A percentile compares a stretch with the other conserved stretches of the same genome.
Conservation (phyloP, 2,888 invertebrate genomes). For the Sclerodermus sp. region DNA sequence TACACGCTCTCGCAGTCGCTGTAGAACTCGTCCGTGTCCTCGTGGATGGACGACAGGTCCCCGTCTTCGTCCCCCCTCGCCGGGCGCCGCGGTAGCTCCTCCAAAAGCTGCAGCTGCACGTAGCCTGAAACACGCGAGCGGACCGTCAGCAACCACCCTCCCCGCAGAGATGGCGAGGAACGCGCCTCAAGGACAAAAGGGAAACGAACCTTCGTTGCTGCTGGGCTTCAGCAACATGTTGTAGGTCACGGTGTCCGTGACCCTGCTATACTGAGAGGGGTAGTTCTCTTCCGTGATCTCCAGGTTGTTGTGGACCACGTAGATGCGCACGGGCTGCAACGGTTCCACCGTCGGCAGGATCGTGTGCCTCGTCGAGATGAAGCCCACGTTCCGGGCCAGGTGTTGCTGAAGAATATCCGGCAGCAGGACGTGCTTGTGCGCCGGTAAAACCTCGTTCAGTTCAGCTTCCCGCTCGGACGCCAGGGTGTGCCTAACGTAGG, state of each 20-base stretch:
- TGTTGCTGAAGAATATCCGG: conserved; percentile 73
- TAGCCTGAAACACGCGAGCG: no score
- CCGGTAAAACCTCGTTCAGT: conserved; percentile 62
- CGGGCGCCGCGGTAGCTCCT: conserved; percentile 42
- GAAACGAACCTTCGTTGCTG: conserved; percentile 42
- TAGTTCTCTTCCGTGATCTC: conserved; percentile 70
- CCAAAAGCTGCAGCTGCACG: conserved; percentile 62
- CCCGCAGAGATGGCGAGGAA: no score
- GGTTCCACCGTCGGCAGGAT: conserved; percentile 58
- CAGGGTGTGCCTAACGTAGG: conserved; percentile 60
- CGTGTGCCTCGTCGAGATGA: conserved; percentile 45
- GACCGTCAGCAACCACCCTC: no score
- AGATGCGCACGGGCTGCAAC: conserved; percentile 67
- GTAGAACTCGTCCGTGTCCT: conserved; percentile 34
- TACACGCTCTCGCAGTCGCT: conserved; percentile 38
- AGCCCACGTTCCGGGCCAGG: conserved; percentile 66
- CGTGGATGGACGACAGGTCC: conserved; percentile 23
- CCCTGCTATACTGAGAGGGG: conserved; percentile 63
- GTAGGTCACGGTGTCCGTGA: conserved; percentile 66
- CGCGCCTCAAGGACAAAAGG: no score
- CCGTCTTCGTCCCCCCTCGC: conserved; percentile 6
- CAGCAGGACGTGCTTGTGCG: conserved; percentile 67
- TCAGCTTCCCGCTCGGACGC: conserved; percentile 59
- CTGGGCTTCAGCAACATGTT: conserved; percentile 60
- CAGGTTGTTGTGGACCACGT: conserved; percentile 73